Base-by-base conservation (phyloP, 2,113 vertebrate species). In the Tor tambroides region DNA sequence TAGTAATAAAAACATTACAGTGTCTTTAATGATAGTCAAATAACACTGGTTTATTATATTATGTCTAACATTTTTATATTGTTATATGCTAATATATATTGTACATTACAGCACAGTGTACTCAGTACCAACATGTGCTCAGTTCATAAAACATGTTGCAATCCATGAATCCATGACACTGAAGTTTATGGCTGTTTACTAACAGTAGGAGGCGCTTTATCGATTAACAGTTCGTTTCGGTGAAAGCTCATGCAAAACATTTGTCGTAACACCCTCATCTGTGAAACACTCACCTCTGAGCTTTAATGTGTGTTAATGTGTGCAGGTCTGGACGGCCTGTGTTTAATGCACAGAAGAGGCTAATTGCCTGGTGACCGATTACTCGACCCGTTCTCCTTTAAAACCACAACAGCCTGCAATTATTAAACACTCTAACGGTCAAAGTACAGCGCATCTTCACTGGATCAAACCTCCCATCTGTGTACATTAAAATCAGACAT, bases 371-470 rank as follows among this genome's bases (percentile, higher is more conserved):
- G 65, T 38, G 6, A 78, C 71, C 23, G 30, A 35, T 35, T 79
- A 59, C 56, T 46, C 32, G 30, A 85, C 61, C 49, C n/a, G 0
- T 19, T 28, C 51, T 74, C 83, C 65, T 80, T 87, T 85, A 82
- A 86, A 88, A 87, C 72, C 77, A 54, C 71, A 43, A 72, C 83
- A 89, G 74, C 82, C 86, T 84, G 75, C 80, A 88, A 88, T 88
- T 87, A 90, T 79, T 83, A 77, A 83, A 79, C 87, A 87, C 87
- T 80, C 32, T 83, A 77, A 28, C 74, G 76, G 63, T 85, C 85
- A 88, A 80, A 49, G 56, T 72, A 82, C 11, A 75, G 32, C 21
- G 32, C 41, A 9, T 9, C 54, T 15, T 59, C 26, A 26, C 28
- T 6, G 30, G 51, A 83, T 80, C 71, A 81, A 81, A 71, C 63